Conservation (phyloP, 2,888 invertebrate species). For the Ctenicera cuprea region DNA sequence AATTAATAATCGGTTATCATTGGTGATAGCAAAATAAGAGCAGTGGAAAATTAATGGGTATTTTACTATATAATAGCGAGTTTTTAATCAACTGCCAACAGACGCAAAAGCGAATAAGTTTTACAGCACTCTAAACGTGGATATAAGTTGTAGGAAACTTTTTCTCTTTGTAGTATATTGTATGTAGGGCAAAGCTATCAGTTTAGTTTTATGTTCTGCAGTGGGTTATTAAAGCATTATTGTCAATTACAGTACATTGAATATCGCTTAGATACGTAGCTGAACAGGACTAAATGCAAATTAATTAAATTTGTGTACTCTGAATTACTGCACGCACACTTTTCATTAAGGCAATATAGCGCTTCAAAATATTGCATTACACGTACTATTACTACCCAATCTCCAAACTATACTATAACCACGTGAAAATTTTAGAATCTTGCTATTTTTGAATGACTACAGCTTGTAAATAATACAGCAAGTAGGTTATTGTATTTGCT, state of each 20-base stretch:
- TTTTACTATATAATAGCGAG: constrained; percentile 18
- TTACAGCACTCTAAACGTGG: constrained; percentile 25
- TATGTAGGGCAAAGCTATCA: constrained; percentile 8
- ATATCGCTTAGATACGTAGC: not conserved
- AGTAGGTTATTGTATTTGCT: too few species aligned
- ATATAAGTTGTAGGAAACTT: constrained; percentile 19
- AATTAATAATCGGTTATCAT: constrained; percentile 16
- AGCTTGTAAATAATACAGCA: too few species aligned
- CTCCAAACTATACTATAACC: too few species aligned
- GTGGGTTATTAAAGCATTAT: constrained; percentile 12
- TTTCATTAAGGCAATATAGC: not conserved
- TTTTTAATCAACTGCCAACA: constrained; percentile 24
- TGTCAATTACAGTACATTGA: constrained; percentile 6
- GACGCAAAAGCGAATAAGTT: constrained; percentile 18
- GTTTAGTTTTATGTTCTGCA: constrained; percentile 21
- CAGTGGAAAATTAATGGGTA: constrained; percentile 6
- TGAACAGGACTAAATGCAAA: not conserved
- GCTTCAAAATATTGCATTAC: too few species aligned
- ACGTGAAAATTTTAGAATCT: too few species aligned
- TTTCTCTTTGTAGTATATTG: not conserved
- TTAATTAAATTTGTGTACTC: not conserved
- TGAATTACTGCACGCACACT: not conserved
- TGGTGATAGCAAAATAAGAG: not conserved
- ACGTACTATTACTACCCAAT: too few species aligned
- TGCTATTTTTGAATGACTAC: too few species aligned